Conservation (phyloP, 1,140 invertebrate species). For the Papilio dardanus region DNA sequence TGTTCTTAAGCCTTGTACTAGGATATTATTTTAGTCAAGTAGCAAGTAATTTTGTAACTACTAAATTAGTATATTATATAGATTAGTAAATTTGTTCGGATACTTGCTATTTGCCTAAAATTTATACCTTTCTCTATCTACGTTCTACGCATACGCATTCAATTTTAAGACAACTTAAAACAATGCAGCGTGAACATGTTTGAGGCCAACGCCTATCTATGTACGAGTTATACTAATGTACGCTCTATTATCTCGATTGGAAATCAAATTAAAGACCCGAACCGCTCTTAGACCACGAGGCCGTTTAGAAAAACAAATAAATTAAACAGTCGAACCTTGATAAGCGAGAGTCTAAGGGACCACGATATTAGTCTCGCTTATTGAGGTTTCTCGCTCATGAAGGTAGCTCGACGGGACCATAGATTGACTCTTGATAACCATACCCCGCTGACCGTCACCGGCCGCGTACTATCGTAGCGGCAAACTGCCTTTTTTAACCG, state of each 20-base stretch:
- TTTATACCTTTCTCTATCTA: no score
- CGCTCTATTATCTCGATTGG: neutral
- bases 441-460: constrained; percentile 82
- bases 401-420: no score
- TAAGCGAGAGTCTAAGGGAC: no score
- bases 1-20: no score
- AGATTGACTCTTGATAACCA: constrained; percentile 88
- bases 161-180: neutral
- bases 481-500: constrained; percentile 84
- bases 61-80: no score
- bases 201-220: neutral
- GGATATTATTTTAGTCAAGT: no score
- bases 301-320: constrained; percentile 3
- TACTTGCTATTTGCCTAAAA: no score
- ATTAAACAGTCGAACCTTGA: no score
- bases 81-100: no score
- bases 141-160: neutral
- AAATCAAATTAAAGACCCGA: constrained; percentile 1
- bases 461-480: constrained; percentile 82
- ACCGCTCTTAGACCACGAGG: neutral
- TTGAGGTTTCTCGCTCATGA: no score
- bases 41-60: no score
- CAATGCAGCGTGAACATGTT: neutral
- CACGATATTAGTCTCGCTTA: no score
- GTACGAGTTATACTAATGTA: neutral